Evolutionary conservation across 1,140 invertebrate genomes (phyloP).

Genomic region (Metopolophium dirhodum): DNA sequence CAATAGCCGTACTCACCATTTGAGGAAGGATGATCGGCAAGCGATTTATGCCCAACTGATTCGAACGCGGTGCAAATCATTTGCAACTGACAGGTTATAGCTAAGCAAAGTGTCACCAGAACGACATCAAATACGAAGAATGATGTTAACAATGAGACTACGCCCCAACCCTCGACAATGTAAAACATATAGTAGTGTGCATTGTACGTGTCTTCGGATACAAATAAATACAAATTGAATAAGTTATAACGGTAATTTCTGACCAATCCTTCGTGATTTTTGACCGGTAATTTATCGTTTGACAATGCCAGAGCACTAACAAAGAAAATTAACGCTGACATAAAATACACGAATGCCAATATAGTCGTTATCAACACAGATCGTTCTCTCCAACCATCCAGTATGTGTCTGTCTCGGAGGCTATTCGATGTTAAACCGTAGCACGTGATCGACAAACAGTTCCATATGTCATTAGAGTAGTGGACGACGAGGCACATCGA

Average conservation of each 20-base stretch:
- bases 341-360: fast-evolving
- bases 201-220: neutral
- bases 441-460: neutral
- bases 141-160: fast-evolving
- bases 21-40: neutral
- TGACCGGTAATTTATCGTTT: neutral
- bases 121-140: neutral
- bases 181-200: neutral
- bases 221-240: neutral
- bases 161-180: neutral
- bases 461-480: neutral
- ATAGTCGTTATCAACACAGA: neutral
- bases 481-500: neutral
- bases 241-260: neutral
- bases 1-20: neutral
- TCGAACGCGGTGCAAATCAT: neutral
- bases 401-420: neutral
- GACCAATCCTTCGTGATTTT: neutral
- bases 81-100: neutral
- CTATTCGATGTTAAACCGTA: neutral
- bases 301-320: no score
- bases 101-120: neutral
- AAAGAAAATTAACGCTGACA: no score
- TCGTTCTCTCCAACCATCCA: neutral
- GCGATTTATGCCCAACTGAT: neutral